Conservation (phyloP, 1,140 invertebrate species). For the Brachionus calyciflorus region DNA sequence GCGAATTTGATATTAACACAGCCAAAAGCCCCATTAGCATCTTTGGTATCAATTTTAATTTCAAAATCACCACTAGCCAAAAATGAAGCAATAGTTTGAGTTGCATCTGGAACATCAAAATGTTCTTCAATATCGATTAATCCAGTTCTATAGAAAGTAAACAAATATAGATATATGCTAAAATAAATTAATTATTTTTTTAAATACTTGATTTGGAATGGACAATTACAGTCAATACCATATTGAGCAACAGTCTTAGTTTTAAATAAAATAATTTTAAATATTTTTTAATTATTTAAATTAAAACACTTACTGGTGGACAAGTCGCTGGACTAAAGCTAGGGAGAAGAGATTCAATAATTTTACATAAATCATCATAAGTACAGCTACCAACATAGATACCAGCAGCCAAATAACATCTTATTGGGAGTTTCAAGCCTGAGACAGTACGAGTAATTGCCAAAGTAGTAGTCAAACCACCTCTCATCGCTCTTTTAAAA, state of each 20-base stretch:
- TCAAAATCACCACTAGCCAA: constrained; percentile 41
- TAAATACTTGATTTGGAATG: constrained; percentile 27
- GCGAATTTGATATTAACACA: constrained; percentile 24
- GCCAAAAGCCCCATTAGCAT: not conserved
- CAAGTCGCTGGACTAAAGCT: constrained; percentile 1
- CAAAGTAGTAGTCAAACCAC: not conserved
- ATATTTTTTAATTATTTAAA: not conserved
- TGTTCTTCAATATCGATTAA: not conserved
- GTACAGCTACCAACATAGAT: constrained; percentile 37
- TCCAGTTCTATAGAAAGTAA: not conserved
- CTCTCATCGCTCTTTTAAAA: constrained; percentile 33
- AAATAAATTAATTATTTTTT: not conserved
- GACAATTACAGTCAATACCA: constrained; percentile 44
- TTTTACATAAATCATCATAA: constrained; percentile 37
- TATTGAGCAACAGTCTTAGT: not conserved
- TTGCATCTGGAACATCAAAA: constrained; percentile 28
- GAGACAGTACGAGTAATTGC: constrained; percentile 7
- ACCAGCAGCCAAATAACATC: constrained; percentile 42
- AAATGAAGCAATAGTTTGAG: constrained; percentile 5
- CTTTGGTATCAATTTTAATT: constrained; percentile 33
- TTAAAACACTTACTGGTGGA: not conserved
- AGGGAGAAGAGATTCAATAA: constrained; percentile 30
- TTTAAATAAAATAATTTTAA: not conserved
- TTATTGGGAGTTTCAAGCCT: constrained; percentile 32
- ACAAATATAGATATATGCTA: not conserved